Percentiles rank a stretch among this genome's conserved stretches.
Conservation (phyloP, 2,797 vertebrate genomes). For the Enteromius thamalakanensis region DNA sequence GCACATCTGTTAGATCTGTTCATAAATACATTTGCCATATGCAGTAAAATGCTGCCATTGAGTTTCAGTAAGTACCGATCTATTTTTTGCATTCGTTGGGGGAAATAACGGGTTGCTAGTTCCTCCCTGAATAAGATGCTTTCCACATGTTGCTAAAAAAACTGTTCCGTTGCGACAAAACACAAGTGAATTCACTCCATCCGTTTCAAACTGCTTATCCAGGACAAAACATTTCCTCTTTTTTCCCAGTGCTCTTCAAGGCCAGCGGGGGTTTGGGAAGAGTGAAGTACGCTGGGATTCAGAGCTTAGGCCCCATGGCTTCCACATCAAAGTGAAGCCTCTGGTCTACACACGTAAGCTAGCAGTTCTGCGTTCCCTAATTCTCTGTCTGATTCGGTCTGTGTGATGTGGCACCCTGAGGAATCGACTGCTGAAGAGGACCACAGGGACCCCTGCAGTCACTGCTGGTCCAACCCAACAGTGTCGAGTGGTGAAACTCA, state of each 20-base stretch:
- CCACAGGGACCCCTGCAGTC: constrained; percentile 40
- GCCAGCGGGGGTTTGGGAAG: constrained; percentile 36
- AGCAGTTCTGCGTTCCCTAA: constrained; percentile 34
- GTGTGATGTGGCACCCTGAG: constrained; percentile 43
- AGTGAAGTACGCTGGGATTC: constrained; percentile 46
- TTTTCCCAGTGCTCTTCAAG: constrained; percentile 33
- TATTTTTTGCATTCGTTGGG: constrained; percentile 34
- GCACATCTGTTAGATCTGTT: constrained; percentile 12
- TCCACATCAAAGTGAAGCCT: constrained; percentile 59
- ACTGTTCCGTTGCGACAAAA: constrained; percentile 31
- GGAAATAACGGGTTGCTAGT: constrained; percentile 14
- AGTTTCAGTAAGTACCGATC: constrained; percentile 37
- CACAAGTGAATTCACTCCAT: constrained; percentile 44
- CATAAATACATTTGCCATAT: constrained; percentile 8
- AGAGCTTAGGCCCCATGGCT: constrained; percentile 47
- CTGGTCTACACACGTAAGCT: constrained; percentile 41
- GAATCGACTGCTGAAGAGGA: constrained; percentile 30
- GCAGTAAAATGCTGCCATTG: constrained; percentile 33
- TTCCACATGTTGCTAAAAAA: constrained; percentile 44
- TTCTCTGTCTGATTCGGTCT: constrained; percentile 46
- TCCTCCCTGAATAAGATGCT: constrained; percentile 30
- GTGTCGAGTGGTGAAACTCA: constrained; percentile 4
- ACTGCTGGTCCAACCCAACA: constrained; percentile 28
- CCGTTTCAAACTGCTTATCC: constrained; percentile 52
- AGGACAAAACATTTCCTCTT: constrained; percentile 56